These are phyloP conservation scores for Stomorhina lunata DNA, from an alignment of 2,888 invertebrate genomes.

Conservation along the genomic window DNA sequence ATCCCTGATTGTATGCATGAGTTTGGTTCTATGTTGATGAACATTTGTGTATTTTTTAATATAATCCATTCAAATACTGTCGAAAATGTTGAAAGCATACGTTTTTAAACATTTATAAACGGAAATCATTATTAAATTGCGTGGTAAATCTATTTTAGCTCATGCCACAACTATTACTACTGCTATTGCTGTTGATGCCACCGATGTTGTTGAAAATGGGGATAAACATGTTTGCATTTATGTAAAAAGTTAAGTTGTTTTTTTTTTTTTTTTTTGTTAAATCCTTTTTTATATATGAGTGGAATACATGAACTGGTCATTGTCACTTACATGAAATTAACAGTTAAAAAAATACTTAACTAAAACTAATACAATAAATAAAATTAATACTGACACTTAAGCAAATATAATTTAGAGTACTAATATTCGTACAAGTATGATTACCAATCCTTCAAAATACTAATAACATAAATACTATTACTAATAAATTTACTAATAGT, in stretches of 20 bases:
- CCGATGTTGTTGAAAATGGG: conserved; percentile 45
- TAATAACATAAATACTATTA: too few species aligned
- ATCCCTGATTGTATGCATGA: background rate
- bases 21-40: background rate
- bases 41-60: background rate
- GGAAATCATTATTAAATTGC: conserved; percentile 66
- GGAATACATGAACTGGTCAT: conserved; percentile 17
- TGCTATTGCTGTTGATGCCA: background rate
- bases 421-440: too few species aligned
- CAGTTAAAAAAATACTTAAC: too few species aligned
- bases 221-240: conserved; percentile 42
- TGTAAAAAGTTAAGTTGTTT: conserved; percentile 26
- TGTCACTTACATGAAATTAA: too few species aligned
- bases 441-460: too few species aligned
- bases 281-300: background rate
- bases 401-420: too few species aligned
- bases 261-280: background rate
- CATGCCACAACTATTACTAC: conserved; percentile 42
- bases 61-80: conserved; percentile 50
- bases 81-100: conserved; percentile 50
- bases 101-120: conserved; percentile 59
- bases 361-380: too few species aligned
- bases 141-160: conserved; percentile 63
- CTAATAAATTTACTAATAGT: too few species aligned
- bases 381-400: too few species aligned